A percentile compares a stretch with the other conserved stretches of the same genome.
Conservation (phyloP, 2,888 invertebrate species). For the Melieria omissa region DNA sequence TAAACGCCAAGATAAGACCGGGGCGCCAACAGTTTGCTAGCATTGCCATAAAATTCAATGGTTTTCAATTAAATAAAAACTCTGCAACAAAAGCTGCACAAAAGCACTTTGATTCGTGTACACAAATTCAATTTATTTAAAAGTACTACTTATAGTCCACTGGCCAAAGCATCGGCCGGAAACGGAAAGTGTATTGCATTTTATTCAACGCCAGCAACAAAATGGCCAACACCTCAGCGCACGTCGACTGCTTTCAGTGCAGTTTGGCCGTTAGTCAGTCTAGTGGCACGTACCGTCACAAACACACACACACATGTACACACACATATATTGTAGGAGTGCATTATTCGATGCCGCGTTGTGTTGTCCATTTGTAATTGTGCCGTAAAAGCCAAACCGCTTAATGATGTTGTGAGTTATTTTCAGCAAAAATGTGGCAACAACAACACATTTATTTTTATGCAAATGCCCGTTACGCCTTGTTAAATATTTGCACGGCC, state of each 20-base stretch:
- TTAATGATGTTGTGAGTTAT: slow-evolving; percentile 28
- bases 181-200: slow-evolving; percentile 38
- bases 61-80: slow-evolving; percentile 21
- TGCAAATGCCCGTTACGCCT: too few relatives aligned
- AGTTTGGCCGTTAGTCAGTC: too few relatives aligned
- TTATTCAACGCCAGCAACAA: slow-evolving; percentile 20
- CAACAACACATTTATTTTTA: too few relatives aligned
- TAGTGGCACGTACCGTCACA: too few relatives aligned
- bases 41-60: slow-evolving; percentile 12
- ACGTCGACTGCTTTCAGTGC: not conserved
- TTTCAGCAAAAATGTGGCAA: not conserved
- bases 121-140: slow-evolving; percentile 13
- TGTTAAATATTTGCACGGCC: too few relatives aligned
- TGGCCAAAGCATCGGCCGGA: slow-evolving; percentile 5
- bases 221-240: slow-evolving; percentile 13
- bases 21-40: slow-evolving; percentile 11
- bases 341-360: not conserved
- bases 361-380: not conserved
- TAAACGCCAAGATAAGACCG: not conserved
- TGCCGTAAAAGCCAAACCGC: slow-evolving; percentile 12
- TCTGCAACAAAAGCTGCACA: not conserved
- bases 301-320: not conserved
- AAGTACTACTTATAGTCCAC: not conserved
- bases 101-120: too few relatives aligned
- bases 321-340: too few relatives aligned